Evolutionary conservation across 2,797 vertebrate species (phyloP).

Genomic region (Semaprochilodus insignis): DNA sequence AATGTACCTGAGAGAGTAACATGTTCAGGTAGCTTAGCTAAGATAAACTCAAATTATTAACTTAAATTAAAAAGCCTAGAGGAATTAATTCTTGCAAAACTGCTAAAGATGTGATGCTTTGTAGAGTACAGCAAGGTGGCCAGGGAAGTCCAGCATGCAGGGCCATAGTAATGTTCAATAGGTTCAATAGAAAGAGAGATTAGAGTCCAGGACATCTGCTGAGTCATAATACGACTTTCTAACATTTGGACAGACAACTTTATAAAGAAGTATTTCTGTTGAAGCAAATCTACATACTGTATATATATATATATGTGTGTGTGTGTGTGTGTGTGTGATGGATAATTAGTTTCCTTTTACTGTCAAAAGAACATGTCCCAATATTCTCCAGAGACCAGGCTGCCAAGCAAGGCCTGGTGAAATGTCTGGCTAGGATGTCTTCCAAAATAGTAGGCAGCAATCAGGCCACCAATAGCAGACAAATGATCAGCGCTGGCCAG

Average conservation of each 20-base stretch:
- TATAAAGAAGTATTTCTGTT: too few relatives aligned
- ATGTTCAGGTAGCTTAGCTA: too few relatives aligned
- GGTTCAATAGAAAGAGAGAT: not conserved
- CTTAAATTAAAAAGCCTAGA: too few relatives aligned
- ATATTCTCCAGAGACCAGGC: not conserved
- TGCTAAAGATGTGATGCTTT: too few relatives aligned
- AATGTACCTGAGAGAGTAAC: too few relatives aligned
- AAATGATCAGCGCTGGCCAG: not conserved
- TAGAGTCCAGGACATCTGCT: not conserved
- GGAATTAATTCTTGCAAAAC: too few relatives aligned
- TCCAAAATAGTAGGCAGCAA: slow-evolving; percentile 1
- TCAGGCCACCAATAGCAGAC: slow-evolving; percentile 1
- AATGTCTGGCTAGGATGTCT: not conserved
- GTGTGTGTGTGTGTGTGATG: too few relatives aligned
- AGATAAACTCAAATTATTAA: too few relatives aligned
- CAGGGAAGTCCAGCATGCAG: too few relatives aligned
- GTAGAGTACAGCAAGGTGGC: too few relatives aligned
- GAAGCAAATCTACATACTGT: too few relatives aligned
- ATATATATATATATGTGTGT: too few relatives aligned
- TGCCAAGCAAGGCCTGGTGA: not conserved
- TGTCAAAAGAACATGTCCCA: slow-evolving; percentile 17
- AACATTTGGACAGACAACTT: not conserved
- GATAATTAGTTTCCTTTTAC: not conserved
- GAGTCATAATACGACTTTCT: not conserved
- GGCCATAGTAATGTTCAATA: not conserved